Percentiles rank a stretch among this genome's conserved stretches.
Conservation (phyloP, 1,140 invertebrate species). For the Eumaeus atala region DNA sequence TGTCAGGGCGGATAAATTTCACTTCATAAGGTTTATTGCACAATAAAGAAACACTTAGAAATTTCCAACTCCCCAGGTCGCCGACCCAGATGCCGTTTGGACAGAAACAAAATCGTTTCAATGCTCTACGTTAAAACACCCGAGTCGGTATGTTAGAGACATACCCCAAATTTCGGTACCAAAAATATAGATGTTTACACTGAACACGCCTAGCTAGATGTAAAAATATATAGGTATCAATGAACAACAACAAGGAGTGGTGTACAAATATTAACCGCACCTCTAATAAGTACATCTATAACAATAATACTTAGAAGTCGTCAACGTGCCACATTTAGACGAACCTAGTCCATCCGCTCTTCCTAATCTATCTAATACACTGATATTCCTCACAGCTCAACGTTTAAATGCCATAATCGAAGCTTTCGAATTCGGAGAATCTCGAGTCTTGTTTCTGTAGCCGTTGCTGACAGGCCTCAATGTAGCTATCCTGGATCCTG, state of each 20-base stretch:
- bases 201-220: conserved; percentile 71
- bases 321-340: conserved; percentile 65
- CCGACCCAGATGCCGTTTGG: conserved; percentile 11
- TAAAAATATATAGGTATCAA: conserved; percentile 73
- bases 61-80: conserved; percentile 20
- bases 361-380: conserved; percentile 67
- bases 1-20: conserved; percentile 35
- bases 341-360: conserved; percentile 51
- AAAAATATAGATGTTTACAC: conserved; percentile 71
- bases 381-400: conserved; percentile 66
- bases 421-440: conserved; percentile 86
- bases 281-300: conserved; percentile 67
- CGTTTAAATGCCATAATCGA: conserved; percentile 81
- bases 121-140: conserved; percentile 1
- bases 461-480: conserved; percentile 90
- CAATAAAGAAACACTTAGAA: conserved; percentile 6
- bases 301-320: conserved; percentile 73
- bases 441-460: conserved; percentile 90
- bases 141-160: conserved; percentile 22
- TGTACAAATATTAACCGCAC: conserved; percentile 69
- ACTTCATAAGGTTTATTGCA: conserved; percentile 29
- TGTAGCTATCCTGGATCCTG: conserved; percentile 89
- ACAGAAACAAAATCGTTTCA: conserved; percentile 4
- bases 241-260: conserved; percentile 71
- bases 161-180: conserved; percentile 59